Conservation (phyloP, 2,888 invertebrate genomes). For the Pseudanteris insignis region DNA sequence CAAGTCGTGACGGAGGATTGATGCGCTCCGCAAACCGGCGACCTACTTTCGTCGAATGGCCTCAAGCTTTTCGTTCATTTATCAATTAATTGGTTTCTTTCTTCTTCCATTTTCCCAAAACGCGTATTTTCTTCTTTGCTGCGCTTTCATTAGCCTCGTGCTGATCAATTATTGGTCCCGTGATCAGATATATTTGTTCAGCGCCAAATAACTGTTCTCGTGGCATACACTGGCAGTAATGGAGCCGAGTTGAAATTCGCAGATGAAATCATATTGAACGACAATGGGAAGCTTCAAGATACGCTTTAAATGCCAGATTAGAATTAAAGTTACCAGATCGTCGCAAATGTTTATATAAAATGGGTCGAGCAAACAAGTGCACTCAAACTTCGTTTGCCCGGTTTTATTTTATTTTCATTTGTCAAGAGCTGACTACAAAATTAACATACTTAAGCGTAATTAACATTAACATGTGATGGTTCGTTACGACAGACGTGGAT, state of each 20-base stretch:
- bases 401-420: no score
- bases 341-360: slow-evolving; percentile 7
- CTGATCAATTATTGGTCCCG: slow-evolving; percentile 24
- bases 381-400: no score
- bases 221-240: slow-evolving; percentile 11
- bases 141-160: slow-evolving; percentile 19
- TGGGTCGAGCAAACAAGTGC: no score
- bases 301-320: slow-evolving; percentile 11
- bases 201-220: slow-evolving; percentile 10
- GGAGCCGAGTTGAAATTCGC: slow-evolving; percentile 7
- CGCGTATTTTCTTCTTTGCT: slow-evolving; percentile 19
- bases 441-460: no score
- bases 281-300: slow-evolving; percentile 18
- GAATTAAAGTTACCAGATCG: slow-evolving; percentile 12
- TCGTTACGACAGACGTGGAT: no score
- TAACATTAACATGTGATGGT: no score
- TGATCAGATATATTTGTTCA: slow-evolving; percentile 27
- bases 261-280: slow-evolving; percentile 21
- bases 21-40: slow-evolving; percentile 13
- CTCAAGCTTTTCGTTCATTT: slow-evolving; percentile 22
- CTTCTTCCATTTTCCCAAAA: slow-evolving; percentile 30
- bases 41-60: slow-evolving; percentile 22
- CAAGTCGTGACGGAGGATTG: slow-evolving; percentile 13
- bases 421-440: no score
- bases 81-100: slow-evolving; percentile 38